A percentile compares a stretch with the other conserved stretches of the same genome.
Evolutionary conservation across 2,888 invertebrate species (phyloP).

Genomic region (Clivina fossor): DNA sequence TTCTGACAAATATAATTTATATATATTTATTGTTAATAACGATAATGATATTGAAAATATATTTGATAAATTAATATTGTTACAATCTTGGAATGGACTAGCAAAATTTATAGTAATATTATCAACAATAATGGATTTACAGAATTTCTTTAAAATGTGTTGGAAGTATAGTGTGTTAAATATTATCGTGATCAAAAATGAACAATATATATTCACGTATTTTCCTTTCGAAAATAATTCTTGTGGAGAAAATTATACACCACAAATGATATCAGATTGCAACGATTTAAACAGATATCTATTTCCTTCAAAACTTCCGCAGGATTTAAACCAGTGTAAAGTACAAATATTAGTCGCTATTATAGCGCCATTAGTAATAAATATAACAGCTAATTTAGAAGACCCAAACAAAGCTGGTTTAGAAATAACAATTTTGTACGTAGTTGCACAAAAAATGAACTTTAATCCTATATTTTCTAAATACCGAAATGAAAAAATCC

Average conservation of each 20-base stretch:
- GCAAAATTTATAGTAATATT: constrained; percentile 5
- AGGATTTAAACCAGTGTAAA: constrained; percentile 30
- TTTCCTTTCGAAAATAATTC: constrained; percentile 6
- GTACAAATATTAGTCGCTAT: constrained; percentile 27
- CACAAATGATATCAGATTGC: constrained; percentile 1
- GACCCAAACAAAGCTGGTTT: constrained; percentile 35
- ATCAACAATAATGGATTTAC: neutral
- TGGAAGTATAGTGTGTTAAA: constrained; percentile 14
- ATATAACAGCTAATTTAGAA: constrained; percentile 18
- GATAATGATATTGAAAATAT: no score
- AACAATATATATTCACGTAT: constrained; percentile 5
- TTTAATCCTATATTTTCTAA: constrained; percentile 34
- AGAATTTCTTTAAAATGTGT: neutral
- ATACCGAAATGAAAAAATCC: constrained; percentile 23
- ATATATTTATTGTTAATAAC: no score
- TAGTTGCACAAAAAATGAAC: constrained; percentile 35
- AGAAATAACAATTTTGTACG: constrained; percentile 37
- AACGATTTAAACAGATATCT: neutral
- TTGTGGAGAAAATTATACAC: constrained; percentile 10
- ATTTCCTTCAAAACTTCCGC: constrained; percentile 1
- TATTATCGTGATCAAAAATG: neutral
- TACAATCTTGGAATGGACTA: constrained; percentile 1
- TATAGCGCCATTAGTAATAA: constrained; percentile 40
- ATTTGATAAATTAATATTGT: neutral
- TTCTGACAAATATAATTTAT: no score